These are phyloP conservation scores for Drosophila oshimai DNA, from an alignment of 1,140 invertebrate species.

Conservation along the genomic window DNA sequence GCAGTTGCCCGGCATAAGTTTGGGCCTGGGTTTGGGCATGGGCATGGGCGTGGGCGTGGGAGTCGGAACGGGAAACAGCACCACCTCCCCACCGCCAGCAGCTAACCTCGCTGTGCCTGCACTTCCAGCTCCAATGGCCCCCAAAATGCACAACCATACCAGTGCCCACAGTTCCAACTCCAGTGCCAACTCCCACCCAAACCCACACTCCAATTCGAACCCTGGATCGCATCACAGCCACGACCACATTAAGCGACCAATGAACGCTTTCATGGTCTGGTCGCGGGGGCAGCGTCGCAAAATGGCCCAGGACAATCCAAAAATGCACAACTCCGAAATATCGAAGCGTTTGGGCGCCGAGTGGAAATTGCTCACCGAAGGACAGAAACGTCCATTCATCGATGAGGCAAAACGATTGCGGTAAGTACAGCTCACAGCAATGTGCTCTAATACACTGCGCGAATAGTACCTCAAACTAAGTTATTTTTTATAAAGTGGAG, in stretches of 20 bases:
- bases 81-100: constrained; percentile 20
- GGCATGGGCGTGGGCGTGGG: not conserved
- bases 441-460: constrained; percentile 5
- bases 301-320: constrained; percentile 99
- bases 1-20: constrained; percentile 54
- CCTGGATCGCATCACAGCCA: constrained; percentile 49
- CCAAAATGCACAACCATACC: constrained; percentile 44
- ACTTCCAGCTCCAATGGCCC: constrained; percentile 18
- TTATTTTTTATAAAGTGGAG: not conserved
- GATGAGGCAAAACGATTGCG: constrained; percentile 97
- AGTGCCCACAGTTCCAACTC: constrained; percentile 1
- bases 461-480: not conserved
- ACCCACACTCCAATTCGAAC: constrained; percentile 18
- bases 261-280: constrained; percentile 98
- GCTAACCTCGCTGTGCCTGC: constrained; percentile 33
- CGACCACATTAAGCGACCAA: constrained; percentile 94
- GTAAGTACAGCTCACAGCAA: constrained; percentile 86
- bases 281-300: constrained; percentile 94
- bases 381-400: constrained; percentile 97
- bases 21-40: constrained; percentile 24
- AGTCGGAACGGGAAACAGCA: not conserved
- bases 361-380: constrained; percentile 94
- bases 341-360: constrained; percentile 94
- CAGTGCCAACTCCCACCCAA: not conserved
- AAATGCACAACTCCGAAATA: constrained; percentile 98